These are phyloP conservation scores for Coenobita brevimanus DNA, from an alignment of 1,140 invertebrate species.

Conservation along the genomic window DNA sequence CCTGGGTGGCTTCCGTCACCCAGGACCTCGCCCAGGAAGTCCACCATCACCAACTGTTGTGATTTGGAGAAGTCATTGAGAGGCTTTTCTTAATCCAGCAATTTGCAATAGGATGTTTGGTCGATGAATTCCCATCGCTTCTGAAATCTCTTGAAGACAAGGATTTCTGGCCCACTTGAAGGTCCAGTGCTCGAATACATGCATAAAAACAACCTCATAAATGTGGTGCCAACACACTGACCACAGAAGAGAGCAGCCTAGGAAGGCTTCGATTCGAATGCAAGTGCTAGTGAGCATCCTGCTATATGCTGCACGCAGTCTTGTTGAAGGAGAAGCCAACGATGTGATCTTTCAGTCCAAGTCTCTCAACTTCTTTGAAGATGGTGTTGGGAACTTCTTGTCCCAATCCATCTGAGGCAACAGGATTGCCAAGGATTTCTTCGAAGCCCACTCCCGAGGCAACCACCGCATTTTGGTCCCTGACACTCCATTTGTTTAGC, in stretches of 20 bases:
- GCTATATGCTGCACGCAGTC: constrained; percentile 18
- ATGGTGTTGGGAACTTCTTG: constrained; percentile 1
- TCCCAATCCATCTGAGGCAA: background rate
- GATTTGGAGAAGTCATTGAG: constrained; percentile 9
- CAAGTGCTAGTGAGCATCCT: background rate
- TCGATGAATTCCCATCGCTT: background rate
- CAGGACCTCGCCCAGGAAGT: constrained; percentile 11
- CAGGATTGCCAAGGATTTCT: constrained; percentile 10
- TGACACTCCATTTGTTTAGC: background rate
- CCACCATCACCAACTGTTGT: background rate
- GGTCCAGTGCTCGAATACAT: constrained; percentile 17
- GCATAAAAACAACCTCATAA: constrained; percentile 4
- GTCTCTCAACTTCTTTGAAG: background rate
- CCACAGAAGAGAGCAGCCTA: background rate
- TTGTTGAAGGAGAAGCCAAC: background rate
- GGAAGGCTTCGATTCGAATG: background rate
- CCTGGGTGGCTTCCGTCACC: constrained; percentile 27
- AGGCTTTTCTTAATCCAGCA: background rate
- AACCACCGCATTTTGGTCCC: background rate
- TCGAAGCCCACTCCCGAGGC: background rate
- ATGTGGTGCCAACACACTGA: constrained; percentile 18
- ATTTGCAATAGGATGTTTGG: background rate
- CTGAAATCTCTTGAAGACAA: constrained; percentile 21
- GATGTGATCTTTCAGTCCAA: background rate
- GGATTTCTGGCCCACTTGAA: background rate